These are phyloP conservation scores for Planococcus citri DNA, from an alignment of 1,140 invertebrate genomes.

Conservation along the genomic window DNA sequence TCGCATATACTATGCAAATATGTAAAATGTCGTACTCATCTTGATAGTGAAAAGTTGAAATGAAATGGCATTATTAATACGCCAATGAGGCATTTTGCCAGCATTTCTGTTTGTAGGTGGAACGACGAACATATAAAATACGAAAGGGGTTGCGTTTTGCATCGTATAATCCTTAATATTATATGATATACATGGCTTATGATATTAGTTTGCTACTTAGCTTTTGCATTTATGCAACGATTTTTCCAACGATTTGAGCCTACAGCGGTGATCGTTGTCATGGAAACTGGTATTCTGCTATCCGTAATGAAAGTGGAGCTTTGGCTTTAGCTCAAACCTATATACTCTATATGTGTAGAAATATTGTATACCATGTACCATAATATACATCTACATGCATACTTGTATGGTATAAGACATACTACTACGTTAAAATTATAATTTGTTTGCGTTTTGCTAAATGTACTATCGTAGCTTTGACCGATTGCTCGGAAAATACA, in stretches of 20 bases:
- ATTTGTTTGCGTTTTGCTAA: background rate
- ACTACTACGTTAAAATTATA: background rate
- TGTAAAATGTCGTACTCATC: background rate
- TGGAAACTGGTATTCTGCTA: background rate
- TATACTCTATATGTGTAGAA: too few relatives aligned
- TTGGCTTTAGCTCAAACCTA: background rate
- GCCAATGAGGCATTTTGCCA: background rate
- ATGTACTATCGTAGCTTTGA: background rate
- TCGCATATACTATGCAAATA: background rate
- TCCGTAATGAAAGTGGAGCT: background rate
- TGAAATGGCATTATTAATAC: background rate
- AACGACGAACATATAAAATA: background rate
- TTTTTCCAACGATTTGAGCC: background rate
- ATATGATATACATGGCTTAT: background rate
- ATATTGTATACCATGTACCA: background rate
- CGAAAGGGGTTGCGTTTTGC: background rate
- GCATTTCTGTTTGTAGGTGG: background rate
- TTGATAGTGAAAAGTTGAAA: background rate
- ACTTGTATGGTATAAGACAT: too few relatives aligned
- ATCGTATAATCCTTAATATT: background rate
- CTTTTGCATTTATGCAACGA: constrained; percentile 3
- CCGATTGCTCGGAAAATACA: background rate
- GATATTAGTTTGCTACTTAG: constrained; percentile 7
- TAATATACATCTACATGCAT: too few relatives aligned
- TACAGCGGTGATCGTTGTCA: background rate